Evolutionary conservation across 23 tunicate genomes (phyloP).

Genomic region (Diplosoma virens): DNA sequence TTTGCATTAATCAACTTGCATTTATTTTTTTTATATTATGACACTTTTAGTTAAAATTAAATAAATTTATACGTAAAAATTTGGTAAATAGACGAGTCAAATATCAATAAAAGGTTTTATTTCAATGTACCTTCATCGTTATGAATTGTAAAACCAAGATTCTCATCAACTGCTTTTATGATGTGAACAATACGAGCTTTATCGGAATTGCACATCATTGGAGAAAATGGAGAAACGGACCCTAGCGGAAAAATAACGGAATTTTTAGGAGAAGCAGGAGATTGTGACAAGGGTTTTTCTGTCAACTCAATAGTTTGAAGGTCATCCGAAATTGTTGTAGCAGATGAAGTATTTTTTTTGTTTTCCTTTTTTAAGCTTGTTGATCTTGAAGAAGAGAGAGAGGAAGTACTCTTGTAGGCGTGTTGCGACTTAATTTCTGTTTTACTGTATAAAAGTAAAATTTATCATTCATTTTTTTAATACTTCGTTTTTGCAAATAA

Average conservation of each 20-base stretch:
- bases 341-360: not conserved
- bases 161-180: constrained; percentile 20
- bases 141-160: constrained; percentile 54
- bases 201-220: not conserved
- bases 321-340: too few relatives aligned
- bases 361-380: not conserved
- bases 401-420: constrained; percentile 32
- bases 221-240: not conserved
- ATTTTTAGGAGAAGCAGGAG: not conserved
- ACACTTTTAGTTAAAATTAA: too few relatives aligned
- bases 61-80: too few relatives aligned
- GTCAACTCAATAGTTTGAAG: too few relatives aligned
- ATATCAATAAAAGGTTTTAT: not conserved
- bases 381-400: not conserved
- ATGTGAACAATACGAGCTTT: constrained; percentile 60
- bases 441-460: not conserved
- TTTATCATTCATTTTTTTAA: too few relatives aligned
- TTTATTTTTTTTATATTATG: too few relatives aligned
- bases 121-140: too few relatives aligned
- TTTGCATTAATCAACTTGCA: too few relatives aligned
- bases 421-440: constrained; percentile 6
- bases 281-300: not conserved
- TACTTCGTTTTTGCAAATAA: too few relatives aligned
- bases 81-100: too few relatives aligned
- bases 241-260: not conserved